Evolutionary conservation across 2,888 invertebrate species (phyloP).

Genomic region (Anorthoa munda): DNA sequence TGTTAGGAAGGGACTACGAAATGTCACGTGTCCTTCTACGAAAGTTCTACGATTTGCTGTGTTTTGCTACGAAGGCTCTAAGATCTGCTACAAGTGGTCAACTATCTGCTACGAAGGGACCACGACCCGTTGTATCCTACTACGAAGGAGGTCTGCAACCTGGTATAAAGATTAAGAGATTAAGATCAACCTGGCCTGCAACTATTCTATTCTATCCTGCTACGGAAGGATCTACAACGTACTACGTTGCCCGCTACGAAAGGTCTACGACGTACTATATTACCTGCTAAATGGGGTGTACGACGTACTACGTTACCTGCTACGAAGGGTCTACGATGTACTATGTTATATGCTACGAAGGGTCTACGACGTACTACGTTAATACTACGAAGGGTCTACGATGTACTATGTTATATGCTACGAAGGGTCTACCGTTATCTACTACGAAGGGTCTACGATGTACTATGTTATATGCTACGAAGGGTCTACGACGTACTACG

Average conservation of each 20-base stretch:
- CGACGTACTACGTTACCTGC: too few species aligned
- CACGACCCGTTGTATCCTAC: neutral
- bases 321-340: neutral
- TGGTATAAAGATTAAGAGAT: neutral
- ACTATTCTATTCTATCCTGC: too few species aligned
- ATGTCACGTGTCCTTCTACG: neutral
- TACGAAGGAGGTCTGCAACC: neutral
- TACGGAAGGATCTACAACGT: neutral
- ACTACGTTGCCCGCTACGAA: neutral
- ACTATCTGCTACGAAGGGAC: neutral
- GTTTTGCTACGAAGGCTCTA: neutral
- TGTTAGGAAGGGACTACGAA: neutral
- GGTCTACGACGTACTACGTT: neutral
- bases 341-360: neutral
- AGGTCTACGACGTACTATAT: neutral
- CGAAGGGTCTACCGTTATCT: too few species aligned
- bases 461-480: too few species aligned
- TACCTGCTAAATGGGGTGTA: too few species aligned
- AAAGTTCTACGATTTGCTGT: neutral
- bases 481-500: neutral
- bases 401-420: neutral
- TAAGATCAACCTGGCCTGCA: too few species aligned
- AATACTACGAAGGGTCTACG: neutral
- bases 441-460: too few species aligned
- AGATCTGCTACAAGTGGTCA: neutral